phyloP scores from a whole-genome alignment of 2,797 vertebrate species.

The Oreochromis mossambicus region DNA sequence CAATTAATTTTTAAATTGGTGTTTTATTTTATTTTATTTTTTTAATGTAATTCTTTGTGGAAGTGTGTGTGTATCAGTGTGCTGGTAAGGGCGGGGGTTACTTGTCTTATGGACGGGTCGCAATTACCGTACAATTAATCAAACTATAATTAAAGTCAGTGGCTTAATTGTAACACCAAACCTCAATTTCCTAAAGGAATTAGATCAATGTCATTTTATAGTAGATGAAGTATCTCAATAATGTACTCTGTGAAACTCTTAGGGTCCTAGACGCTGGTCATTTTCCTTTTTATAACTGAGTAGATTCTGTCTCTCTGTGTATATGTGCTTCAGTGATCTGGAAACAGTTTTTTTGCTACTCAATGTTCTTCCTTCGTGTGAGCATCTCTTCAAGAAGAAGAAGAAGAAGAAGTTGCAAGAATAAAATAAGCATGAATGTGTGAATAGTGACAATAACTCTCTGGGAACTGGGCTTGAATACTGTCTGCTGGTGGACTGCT shows the following conservation, averaged over 20 bases:
- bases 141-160: conserved; percentile 80
- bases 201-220: conserved; percentile 57
- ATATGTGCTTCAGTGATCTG: background rate
- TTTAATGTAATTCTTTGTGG: conserved; percentile 73
- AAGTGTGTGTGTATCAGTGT: background rate
- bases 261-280: background rate
- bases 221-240: background rate
- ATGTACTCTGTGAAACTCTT: background rate
- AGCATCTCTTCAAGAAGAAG: background rate
- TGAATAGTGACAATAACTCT: background rate
- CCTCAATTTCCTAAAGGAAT: conserved; percentile 75
- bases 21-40: conserved; percentile 40
- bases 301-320: background rate
- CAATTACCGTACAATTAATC: conserved; percentile 85
- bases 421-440: background rate
- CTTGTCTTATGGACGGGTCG: conserved; percentile 61
- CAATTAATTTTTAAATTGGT: background rate
- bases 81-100: background rate
- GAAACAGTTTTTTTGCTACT: conserved; percentile 2
- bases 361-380: background rate
- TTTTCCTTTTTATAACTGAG: background rate
- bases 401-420: background rate
- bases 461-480: background rate
- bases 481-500: background rate
- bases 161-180: conserved; percentile 76